Percentiles rank a stretch among this genome's conserved stretches.
Evolutionary conservation across 1,140 invertebrate species (phyloP).

Genomic region (Antheraea pernyi): DNA sequence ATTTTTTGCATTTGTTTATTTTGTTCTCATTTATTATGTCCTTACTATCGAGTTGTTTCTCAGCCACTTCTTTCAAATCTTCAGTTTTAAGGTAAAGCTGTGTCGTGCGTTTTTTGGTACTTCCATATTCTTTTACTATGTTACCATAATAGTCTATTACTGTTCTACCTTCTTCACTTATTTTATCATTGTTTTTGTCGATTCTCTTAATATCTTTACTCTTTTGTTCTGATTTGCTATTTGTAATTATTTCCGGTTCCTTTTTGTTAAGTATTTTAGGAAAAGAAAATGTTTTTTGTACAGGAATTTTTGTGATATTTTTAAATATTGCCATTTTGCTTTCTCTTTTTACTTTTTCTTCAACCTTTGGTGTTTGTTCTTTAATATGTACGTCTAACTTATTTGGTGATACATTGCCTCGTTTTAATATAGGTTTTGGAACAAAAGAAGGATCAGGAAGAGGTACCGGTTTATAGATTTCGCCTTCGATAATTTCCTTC

Average conservation of each 20-base stretch:
- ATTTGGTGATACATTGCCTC: conserved; percentile 49
- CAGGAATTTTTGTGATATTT: conserved; percentile 72
- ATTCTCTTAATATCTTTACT: conserved; percentile 39
- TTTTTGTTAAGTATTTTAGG: conserved; percentile 69
- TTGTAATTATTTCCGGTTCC: conserved; percentile 44
- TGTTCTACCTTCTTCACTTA: conserved; percentile 83
- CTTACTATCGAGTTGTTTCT: conserved; percentile 48
- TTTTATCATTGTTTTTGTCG: conserved; percentile 54
- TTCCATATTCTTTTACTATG: conserved; percentile 85
- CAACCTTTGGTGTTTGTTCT: conserved; percentile 34
- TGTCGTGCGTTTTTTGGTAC: conserved; percentile 75
- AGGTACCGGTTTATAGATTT: conserved; percentile 79
- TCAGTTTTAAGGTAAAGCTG: conserved; percentile 82
- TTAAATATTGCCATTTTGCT: conserved; percentile 72
- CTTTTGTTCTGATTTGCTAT: conserved; percentile 24
- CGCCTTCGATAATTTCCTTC: conserved; percentile 75
- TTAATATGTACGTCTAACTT: conserved; percentile 31
- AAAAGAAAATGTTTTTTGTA: conserved; percentile 66
- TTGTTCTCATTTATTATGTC: conserved; percentile 21
- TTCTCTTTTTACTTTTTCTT: conserved; percentile 59
- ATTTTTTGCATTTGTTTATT: conserved; percentile 24
- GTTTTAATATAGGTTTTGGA: conserved; percentile 88
- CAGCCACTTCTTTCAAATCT: conserved; percentile 81
- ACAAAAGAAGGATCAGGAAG: conserved; percentile 82
- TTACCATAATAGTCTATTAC: conserved; percentile 90